Percentiles rank a stretch among this genome's conserved stretches.
Evolutionary conservation across 2,888 invertebrate genomes (phyloP).

Genomic region (Thereva nobilitata): DNA sequence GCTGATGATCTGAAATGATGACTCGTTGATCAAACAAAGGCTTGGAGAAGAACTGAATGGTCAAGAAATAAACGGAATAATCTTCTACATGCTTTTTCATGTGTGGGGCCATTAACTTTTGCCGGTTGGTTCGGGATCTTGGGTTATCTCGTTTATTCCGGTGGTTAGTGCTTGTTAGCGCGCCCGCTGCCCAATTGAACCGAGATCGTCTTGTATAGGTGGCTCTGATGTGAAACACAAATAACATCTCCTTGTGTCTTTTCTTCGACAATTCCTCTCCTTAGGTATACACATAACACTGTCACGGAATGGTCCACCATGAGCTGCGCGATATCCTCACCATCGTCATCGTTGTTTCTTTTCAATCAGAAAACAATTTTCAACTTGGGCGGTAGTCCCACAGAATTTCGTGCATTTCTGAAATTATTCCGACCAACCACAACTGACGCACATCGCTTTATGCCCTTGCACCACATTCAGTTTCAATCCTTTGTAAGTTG

Average conservation of each 20-base stretch:
- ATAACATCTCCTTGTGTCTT: constrained; percentile 7
- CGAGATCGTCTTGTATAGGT: constrained; percentile 18
- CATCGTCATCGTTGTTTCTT: constrained; percentile 27
- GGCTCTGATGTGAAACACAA: constrained; percentile 12
- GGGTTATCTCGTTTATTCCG: constrained; percentile 37
- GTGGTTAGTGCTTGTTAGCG: constrained; percentile 41
- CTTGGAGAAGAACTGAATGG: constrained; percentile 19
- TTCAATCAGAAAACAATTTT: constrained; percentile 41
- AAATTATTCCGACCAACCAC: constrained; percentile 36
- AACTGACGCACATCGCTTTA: constrained; percentile 22
- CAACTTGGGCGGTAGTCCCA: constrained; percentile 43
- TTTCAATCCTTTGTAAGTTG: constrained; percentile 7
- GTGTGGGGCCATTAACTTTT: constrained; percentile 37
- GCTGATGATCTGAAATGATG: constrained; percentile 34
- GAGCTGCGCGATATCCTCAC: constrained; percentile 17
- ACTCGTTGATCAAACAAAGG: constrained; percentile 38
- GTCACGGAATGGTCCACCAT: constrained; percentile 10
- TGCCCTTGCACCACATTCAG: constrained; percentile 1
- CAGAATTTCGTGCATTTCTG: constrained; percentile 41
- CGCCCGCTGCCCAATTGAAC: constrained; percentile 34
- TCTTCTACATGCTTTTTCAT: constrained; percentile 11
- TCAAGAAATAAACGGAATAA: constrained; percentile 23
- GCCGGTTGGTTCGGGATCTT: constrained; percentile 25
- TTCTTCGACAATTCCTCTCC: neutral
- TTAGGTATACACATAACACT: neutral